A percentile compares a stretch with the other conserved stretches of the same genome.
These are phyloP conservation scores for Patiria miniata DNA, from an alignment of 35 echinoderm and acorn worm genomes.

Conservation along the genomic window DNA sequence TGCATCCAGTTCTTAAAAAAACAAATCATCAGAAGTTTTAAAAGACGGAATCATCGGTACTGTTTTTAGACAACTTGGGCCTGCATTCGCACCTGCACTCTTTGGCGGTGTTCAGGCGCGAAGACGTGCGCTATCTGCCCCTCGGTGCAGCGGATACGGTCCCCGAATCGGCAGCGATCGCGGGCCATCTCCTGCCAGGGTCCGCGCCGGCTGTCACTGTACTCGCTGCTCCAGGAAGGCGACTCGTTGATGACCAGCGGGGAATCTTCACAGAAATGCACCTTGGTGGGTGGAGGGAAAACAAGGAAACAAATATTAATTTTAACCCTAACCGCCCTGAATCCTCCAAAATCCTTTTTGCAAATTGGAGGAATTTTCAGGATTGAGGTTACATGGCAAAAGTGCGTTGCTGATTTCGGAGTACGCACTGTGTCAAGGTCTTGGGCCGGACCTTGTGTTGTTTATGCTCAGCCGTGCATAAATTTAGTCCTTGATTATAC, in stretches of 20 bases:
- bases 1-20: too few relatives aligned
- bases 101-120: constrained; percentile 43
- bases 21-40: too few relatives aligned
- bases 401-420: too few relatives aligned
- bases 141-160: constrained; percentile 27
- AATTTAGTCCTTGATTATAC: too few relatives aligned
- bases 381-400: too few relatives aligned
- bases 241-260: constrained; percentile 19
- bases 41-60: too few relatives aligned
- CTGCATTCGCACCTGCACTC: constrained; percentile 29
- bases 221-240: constrained; percentile 28
- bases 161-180: constrained; percentile 60
- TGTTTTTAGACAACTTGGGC: background rate
- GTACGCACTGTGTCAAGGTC: too few relatives aligned
- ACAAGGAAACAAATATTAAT: background rate
- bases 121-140: constrained; percentile 43
- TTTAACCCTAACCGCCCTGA: too few relatives aligned
- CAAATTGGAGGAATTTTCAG: too few relatives aligned
- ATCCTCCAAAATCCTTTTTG: too few relatives aligned
- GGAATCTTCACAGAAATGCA: constrained; percentile 50
- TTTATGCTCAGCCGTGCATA: too few relatives aligned
- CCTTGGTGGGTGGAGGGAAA: constrained; percentile 41
- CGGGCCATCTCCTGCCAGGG: constrained; percentile 61
- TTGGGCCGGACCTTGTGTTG: too few relatives aligned
- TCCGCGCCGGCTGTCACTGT: constrained; percentile 37